Percentiles rank a stretch among this genome's conserved stretches.
These are phyloP conservation scores for Elephas maximus DNA, from an alignment of 2,113 vertebrate species.

Conservation along the genomic window DNA sequence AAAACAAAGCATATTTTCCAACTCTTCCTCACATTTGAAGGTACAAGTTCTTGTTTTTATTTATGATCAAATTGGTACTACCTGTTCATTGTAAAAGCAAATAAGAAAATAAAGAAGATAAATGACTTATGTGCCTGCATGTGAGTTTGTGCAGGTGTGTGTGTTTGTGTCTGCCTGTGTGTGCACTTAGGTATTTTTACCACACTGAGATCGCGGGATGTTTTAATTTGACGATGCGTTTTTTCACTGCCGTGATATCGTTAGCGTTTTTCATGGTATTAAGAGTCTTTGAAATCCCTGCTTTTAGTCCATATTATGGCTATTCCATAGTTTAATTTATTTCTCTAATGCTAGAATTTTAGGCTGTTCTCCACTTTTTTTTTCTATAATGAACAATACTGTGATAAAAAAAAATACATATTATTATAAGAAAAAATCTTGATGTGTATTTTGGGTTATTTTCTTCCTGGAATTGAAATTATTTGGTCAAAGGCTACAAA, in stretches of 20 bases:
- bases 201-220: background rate
- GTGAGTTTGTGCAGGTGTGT: too few species aligned
- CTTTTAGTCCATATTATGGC: background rate
- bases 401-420: background rate
- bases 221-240: background rate
- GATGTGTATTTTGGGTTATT: background rate
- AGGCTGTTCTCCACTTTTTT: background rate
- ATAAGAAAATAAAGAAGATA: background rate
- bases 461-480: conserved; percentile 26
- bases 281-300: background rate
- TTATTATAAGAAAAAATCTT: background rate
- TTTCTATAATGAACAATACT: background rate
- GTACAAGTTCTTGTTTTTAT: background rate
- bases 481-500: background rate
- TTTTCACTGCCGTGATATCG: background rate
- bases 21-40: background rate
- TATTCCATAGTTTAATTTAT: background rate
- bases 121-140: background rate
- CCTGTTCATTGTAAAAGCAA: background rate
- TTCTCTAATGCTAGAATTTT: background rate
- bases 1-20: background rate
- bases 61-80: background rate
- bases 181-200: background rate
- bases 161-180: too few species aligned
- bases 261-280: background rate